Percentiles rank a stretch among this genome's conserved stretches.
Conservation (phyloP, 2,113 vertebrate species). For the Craseonycteris thonglongyai region DNA sequence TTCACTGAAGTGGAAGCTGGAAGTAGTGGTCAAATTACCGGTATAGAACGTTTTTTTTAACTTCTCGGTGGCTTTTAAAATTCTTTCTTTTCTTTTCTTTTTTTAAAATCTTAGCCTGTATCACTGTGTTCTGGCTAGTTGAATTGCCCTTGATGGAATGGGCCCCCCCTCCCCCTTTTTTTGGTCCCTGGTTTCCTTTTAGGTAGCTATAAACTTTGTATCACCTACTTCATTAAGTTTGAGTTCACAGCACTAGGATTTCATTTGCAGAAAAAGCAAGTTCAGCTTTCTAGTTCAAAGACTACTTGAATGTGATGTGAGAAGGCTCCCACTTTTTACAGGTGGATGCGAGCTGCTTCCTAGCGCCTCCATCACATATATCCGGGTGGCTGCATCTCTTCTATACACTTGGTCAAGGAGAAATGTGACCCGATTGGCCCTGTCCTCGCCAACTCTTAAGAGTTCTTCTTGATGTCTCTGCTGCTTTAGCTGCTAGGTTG, state of each 20-base stretch:
- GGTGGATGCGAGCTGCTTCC: background rate
- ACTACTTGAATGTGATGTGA: background rate
- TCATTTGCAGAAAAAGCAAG: background rate
- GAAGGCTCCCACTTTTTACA: background rate
- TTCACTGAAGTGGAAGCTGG: background rate
- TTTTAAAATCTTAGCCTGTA: background rate
- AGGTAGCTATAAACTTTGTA: background rate
- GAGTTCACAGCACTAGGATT: background rate
- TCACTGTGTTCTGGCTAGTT: background rate
- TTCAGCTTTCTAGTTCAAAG: background rate
- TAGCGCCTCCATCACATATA: background rate
- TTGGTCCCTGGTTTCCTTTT: background rate
- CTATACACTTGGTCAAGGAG: background rate
- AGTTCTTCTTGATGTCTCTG: background rate
- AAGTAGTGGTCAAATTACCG: background rate
- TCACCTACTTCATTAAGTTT: background rate
- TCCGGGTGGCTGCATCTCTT: background rate
- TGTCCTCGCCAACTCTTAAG: background rate
- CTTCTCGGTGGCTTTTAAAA: background rate
- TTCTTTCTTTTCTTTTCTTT: too few relatives aligned
- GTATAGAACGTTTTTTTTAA: background rate
- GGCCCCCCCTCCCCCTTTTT: too few relatives aligned
- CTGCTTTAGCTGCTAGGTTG: background rate
- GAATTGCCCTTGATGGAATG: background rate
- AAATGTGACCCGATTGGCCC: background rate